Base-by-base conservation (phyloP, 2,113 vertebrate genomes). In the Edolisoma coerulescens region DNA sequence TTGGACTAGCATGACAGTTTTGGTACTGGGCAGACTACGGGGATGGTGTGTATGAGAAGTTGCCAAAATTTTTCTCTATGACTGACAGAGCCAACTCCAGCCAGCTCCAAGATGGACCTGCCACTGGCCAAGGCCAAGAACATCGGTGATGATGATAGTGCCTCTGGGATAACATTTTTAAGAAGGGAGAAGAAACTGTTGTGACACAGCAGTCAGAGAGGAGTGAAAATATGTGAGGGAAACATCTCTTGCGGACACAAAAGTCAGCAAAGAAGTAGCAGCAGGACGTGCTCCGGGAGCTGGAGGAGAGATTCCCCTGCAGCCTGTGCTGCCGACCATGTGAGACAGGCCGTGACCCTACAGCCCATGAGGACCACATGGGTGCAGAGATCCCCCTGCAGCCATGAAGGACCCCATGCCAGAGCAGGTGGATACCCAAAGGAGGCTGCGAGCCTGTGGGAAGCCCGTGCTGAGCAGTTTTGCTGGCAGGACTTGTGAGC, bases 321-420 rank as follows among this genome's bases (percentile, higher is more conserved):
- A 52, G 60, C 10, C 26, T 0, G 0, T 47, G 18, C 30, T 47
- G 39, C n/a, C 14, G 21, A 16, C n/a, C 8, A 5, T 9, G 26
- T 16, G 71, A 16, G 17, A 22, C 42, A 45, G 44, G 9, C 15
- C 7, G 2, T 50, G 21, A 9, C 3, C 5, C n/a, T 77, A 21
- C 16, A 27, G n/a, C 13, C 11, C 44, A 21, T 10, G 39, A 69
- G 39, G 39, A 16, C 33, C 6, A 2, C 18, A 3, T 8, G 7
- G 18, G 8, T 23, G 54, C 39, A 69, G 27, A 78, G 16, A 53
- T 39, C 9, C 13, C 4, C 3, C 15, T 77, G 70, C 39, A 47
- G 39, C 39, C 52, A 15, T 5, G 33, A 14, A 35, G 17, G 13
- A 39, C 24, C 20, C 14, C 7, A 26, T 13, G 2, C 18, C 13